Evolutionary conservation across 2,888 invertebrate genomes (phyloP).

Genomic region (Drosophila mimetica): DNA sequence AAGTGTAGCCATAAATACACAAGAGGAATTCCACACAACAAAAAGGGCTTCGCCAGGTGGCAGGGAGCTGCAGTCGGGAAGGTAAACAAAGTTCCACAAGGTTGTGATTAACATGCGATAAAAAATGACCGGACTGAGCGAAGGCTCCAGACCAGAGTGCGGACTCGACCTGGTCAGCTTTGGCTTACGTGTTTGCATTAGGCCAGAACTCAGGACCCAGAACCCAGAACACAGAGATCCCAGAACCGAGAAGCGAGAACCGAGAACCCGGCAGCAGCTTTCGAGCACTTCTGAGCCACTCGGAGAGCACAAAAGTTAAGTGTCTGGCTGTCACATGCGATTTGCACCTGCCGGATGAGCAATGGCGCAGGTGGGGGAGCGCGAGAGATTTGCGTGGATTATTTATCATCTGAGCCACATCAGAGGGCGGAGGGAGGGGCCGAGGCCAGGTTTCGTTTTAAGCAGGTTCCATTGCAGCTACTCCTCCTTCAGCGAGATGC

Average conservation of each 20-base stretch:
- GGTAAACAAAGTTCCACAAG: constrained; percentile 78
- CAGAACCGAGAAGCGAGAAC: constrained; percentile 9
- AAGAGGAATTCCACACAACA: constrained; percentile 51
- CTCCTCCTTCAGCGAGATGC: constrained; percentile 53
- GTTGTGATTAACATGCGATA: constrained; percentile 80
- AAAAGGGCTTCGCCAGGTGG: constrained; percentile 56
- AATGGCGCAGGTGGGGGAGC: constrained; percentile 61
- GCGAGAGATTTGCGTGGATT: constrained; percentile 74
- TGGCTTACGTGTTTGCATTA: constrained; percentile 70
- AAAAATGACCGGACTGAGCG: constrained; percentile 70
- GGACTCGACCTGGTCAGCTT: constrained; percentile 62
- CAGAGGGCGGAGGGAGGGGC: constrained; percentile 29
- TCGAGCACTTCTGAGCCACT: constrained; percentile 57
- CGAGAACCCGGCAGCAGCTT: constrained; percentile 23
- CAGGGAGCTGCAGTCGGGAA: constrained; percentile 40
- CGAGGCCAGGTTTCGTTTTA: constrained; percentile 65
- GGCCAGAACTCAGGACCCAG: constrained; percentile 38
- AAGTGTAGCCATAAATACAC: constrained; percentile 50
- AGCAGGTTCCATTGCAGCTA: constrained; percentile 53
- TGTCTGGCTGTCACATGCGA: constrained; percentile 80
- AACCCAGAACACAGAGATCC: constrained; percentile 6
- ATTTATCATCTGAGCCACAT: constrained; percentile 77
- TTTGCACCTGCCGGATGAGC: constrained; percentile 82
- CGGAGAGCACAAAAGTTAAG: constrained; percentile 73
- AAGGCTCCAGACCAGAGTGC: constrained; percentile 40